Conservation (phyloP, 1,140 invertebrate species). For the Odontomachus brunneus region DNA sequence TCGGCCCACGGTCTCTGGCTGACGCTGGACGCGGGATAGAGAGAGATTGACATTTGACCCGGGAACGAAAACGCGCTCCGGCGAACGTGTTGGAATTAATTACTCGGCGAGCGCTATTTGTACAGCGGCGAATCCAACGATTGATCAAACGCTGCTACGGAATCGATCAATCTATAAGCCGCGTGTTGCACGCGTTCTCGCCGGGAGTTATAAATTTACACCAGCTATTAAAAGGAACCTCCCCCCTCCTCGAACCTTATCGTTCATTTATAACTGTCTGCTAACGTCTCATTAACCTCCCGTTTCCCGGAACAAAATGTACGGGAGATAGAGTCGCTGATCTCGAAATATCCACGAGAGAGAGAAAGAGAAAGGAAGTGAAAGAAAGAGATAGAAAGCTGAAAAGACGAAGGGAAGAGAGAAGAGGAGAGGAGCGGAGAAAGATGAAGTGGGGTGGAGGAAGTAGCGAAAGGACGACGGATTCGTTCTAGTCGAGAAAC, state of each 20-base stretch:
- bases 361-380: background rate
- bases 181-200: slow-evolving; percentile 43
- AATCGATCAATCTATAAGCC: slow-evolving; percentile 69
- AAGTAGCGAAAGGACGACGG: slow-evolving; percentile 45
- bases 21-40: slow-evolving; percentile 17
- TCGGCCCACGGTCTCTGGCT: background rate
- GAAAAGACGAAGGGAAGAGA: slow-evolving; percentile 21
- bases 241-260: slow-evolving; percentile 54
- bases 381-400: background rate
- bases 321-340: slow-evolving; percentile 51
- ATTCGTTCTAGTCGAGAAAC: slow-evolving; percentile 50
- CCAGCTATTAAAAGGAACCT: slow-evolving; percentile 68
- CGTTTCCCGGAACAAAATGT: slow-evolving; percentile 65
- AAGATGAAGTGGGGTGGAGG: slow-evolving; percentile 46
- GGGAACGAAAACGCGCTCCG: slow-evolving; percentile 53
- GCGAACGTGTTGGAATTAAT: slow-evolving; percentile 58
- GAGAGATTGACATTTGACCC: slow-evolving; percentile 47
- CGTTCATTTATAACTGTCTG: slow-evolving; percentile 73
- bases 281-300: slow-evolving; percentile 71
- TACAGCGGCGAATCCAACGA: slow-evolving; percentile 59
- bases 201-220: slow-evolving; percentile 67
- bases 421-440: background rate
- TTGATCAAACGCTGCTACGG: slow-evolving; percentile 69
- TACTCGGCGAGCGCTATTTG: slow-evolving; percentile 53
- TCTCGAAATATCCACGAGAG: slow-evolving; percentile 66